Evolutionary conservation across 2,888 invertebrate species (phyloP), one percentile per base, ranked within the genome.

Genomic region (Nowickia ferox): DNA sequence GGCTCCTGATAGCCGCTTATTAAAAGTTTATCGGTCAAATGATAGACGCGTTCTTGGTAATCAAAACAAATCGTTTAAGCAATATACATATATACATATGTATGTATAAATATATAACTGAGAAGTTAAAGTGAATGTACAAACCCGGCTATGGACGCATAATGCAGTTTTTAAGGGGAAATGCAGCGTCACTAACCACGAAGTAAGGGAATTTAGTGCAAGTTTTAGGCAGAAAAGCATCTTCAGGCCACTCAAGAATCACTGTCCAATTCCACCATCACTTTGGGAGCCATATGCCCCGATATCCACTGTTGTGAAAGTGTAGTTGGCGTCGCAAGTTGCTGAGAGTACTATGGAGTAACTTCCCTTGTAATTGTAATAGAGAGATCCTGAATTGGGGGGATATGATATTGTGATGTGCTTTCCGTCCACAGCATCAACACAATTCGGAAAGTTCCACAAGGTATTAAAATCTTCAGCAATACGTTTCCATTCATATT

Each of bases 271-370:
- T n/a, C 59, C 59, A 38, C 59, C 59, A n/a, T 59, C 38, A 2
- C 59, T 59, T 38, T 59, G 59, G 9, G 38, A 59, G n/a, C 59
- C 59, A 59, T 59, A 59, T n/a, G 59, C 59, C 8, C 59, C 61
- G 40, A 61, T 61, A 61, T 61, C 61, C 10, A 61, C 40, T 9
- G 61, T 61, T 61, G 61, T 61, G 17, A 61, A 61, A 42, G 61
- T 61, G 5, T 61, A 61, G 17, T 42, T 61, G 42, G 61, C 61
- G 17, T 59, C 38, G n/a, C 38, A 38, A 38, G n/a, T 59, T 40
- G 38, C 59, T 38, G n/a, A n/a, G 9, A 59, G 19, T 3, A 53
- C 53, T 19, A 53, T 53, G 53, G 53, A 53, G 19, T 53, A 53
- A 53, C 10, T 53, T 53, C 53, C 53, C 19, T 53, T 53, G 10